These are phyloP conservation scores for Acromyrmex heyeri DNA, from an alignment of 1,140 invertebrate genomes.

Conservation along the genomic window DNA sequence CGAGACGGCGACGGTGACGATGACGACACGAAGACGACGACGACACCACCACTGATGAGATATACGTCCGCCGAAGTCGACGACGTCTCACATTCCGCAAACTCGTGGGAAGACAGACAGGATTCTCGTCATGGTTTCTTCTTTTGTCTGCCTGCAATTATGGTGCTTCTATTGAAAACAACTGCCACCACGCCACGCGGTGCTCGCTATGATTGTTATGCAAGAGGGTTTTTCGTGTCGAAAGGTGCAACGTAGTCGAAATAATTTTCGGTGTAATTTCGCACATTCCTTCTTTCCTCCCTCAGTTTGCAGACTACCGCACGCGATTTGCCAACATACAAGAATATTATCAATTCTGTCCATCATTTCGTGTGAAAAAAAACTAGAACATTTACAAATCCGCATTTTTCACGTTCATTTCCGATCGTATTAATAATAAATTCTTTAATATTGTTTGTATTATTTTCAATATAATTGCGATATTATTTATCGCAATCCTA, in stretches of 20 bases:
- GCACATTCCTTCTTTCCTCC: background rate
- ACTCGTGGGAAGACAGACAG: conserved; percentile 25
- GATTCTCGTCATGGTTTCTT: conserved; percentile 55
- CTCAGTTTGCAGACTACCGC: background rate
- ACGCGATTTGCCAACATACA: background rate
- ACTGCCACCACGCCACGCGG: conserved; percentile 23
- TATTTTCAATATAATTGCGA: background rate
- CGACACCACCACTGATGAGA: conserved; percentile 43
- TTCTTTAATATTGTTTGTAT: background rate
- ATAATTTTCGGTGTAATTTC: conserved; percentile 54
- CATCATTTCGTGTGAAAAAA: background rate
- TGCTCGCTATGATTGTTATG: conserved; percentile 68
- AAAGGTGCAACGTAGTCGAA: conserved; percentile 36
- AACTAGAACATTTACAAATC: background rate
- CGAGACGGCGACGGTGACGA: conserved; percentile 58
- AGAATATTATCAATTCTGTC: background rate
- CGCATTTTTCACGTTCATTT: background rate
- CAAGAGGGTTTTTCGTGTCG: conserved; percentile 64
- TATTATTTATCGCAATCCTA: background rate
- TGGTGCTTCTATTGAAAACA: conserved; percentile 73
- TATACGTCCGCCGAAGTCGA: conserved; percentile 38
- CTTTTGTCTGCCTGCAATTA: conserved; percentile 78
- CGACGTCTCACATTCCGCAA: conserved; percentile 64
- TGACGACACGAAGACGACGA: conserved; percentile 6
- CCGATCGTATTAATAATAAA: background rate